These are phyloP conservation scores for Archips crataeganus DNA, from an alignment of 2,888 invertebrate genomes.

Conservation along the genomic window DNA sequence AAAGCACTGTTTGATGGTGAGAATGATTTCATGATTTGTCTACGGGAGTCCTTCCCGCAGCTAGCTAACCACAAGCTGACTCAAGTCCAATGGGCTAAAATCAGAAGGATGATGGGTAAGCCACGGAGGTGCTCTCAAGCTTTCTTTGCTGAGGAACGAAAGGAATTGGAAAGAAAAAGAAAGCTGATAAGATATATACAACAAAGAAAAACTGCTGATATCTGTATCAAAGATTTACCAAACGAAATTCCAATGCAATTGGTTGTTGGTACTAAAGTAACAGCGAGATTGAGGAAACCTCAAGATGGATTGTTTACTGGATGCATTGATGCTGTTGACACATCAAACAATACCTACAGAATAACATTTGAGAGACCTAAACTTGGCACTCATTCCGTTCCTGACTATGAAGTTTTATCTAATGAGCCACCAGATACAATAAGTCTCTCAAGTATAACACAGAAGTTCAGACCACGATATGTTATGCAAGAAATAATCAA, in stretches of 20 bases:
- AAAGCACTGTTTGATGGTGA: slow-evolving; percentile 97
- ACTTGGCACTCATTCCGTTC: slow-evolving; percentile 97
- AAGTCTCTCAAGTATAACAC: slow-evolving; percentile 92
- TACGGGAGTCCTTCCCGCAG: slow-evolving; percentile 97
- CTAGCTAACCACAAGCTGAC: slow-evolving; percentile 93
- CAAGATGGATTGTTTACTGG: slow-evolving; percentile 98
- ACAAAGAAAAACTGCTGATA: slow-evolving; percentile 94
- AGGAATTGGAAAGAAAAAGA: slow-evolving; percentile 95
- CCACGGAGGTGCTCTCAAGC: slow-evolving; percentile 97
- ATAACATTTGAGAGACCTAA: slow-evolving; percentile 97
- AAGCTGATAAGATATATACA: slow-evolving; percentile 97
- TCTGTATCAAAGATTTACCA: slow-evolving; percentile 95
- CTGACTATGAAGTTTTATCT: slow-evolving; percentile 98
- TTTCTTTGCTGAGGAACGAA: slow-evolving; percentile 98
- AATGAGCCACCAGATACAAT: slow-evolving; percentile 97
- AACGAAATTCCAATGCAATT: slow-evolving; percentile 97
- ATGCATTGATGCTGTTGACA: slow-evolving; percentile 97
- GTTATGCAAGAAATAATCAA: slow-evolving; percentile 85
- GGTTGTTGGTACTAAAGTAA: slow-evolving; percentile 97
- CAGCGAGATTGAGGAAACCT: slow-evolving; percentile 95
- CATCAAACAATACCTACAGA: slow-evolving; percentile 96
- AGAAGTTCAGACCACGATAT: slow-evolving; percentile 91
- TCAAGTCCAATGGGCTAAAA: slow-evolving; percentile 97
- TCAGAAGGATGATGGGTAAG: slow-evolving; percentile 98
- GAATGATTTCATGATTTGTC: slow-evolving; percentile 97